A percentile compares a stretch with the other conserved stretches of the same genome.
Conservation (phyloP, 1,140 invertebrate species). For the Cecropterus lyciades region DNA sequence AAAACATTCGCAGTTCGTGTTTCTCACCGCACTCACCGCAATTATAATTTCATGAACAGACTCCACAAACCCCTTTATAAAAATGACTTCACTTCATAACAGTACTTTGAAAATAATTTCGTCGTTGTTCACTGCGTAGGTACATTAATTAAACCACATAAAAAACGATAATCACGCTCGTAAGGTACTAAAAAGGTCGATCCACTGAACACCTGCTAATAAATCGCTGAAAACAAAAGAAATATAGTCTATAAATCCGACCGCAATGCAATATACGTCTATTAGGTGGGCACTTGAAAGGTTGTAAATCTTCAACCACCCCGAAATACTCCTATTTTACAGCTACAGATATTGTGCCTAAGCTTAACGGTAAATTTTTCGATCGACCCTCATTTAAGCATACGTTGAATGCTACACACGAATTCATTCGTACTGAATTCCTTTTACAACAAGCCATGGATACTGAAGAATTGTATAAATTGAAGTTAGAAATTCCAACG, state of each 20-base stretch:
- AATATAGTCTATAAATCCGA: slow-evolving; percentile 71
- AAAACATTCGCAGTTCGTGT: slow-evolving; percentile 39
- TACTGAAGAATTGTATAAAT: slow-evolving; percentile 32
- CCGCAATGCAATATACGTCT: slow-evolving; percentile 76
- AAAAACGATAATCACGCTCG: slow-evolving; percentile 48
- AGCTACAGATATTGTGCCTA: slow-evolving; percentile 47
- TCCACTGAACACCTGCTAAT: slow-evolving; percentile 54
- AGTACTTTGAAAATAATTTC: background rate
- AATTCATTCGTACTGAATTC: slow-evolving; percentile 32
- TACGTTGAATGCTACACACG: slow-evolving; percentile 43
- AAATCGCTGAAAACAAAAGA: slow-evolving; percentile 72
- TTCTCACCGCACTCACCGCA: slow-evolving; percentile 9
- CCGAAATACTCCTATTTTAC: slow-evolving; percentile 65
- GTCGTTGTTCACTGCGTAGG: background rate
- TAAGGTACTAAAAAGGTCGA: slow-evolving; percentile 55
- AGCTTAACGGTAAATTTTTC: slow-evolving; percentile 42
- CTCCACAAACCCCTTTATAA: slow-evolving; percentile 7
- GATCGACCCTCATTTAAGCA: slow-evolving; percentile 35
- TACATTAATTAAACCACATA: slow-evolving; percentile 13
- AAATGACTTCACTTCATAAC: slow-evolving; percentile 8
- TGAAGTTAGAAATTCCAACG: slow-evolving; percentile 34
- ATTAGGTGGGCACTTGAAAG: slow-evolving; percentile 71
- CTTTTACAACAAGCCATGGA: slow-evolving; percentile 34
- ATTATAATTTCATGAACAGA: slow-evolving; percentile 28
- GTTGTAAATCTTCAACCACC: slow-evolving; percentile 67